Percentiles rank a stretch among this genome's conserved stretches.
Conservation (phyloP, 2,888 invertebrate species). For the Tetanocera ferruginea region DNA sequence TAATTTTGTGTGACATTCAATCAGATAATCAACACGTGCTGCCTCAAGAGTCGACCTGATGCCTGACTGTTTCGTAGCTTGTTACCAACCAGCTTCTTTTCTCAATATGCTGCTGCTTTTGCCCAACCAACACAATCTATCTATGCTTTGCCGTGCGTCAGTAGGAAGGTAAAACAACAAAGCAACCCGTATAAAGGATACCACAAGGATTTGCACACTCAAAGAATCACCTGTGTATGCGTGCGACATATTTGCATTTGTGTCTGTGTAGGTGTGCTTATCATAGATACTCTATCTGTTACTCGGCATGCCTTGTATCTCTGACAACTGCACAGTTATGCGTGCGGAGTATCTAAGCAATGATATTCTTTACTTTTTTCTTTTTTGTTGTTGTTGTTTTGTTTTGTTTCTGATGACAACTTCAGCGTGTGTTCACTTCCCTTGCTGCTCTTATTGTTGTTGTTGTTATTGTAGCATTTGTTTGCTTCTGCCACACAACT, state of each 20-base stretch:
- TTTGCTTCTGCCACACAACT: not conserved
- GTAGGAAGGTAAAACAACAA: no score
- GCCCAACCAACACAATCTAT: not conserved
- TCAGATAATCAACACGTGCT: not conserved
- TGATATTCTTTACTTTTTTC: not conserved
- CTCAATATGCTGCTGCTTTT: not conserved
- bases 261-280: no score
- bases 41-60: not conserved
- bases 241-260: not conserved
- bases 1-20: conserved; percentile 1
- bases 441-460: not conserved
- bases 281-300: not conserved
- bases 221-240: conserved; percentile 1
- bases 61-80: not conserved
- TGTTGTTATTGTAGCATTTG: not conserved
- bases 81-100: not conserved
- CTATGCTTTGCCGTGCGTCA: no score
- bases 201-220: conserved; percentile 9
- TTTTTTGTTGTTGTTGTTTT: no score
- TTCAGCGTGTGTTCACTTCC: not conserved
- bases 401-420: no score
- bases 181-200: not conserved
- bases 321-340: not conserved
- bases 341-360: not conserved
- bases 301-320: not conserved